A percentile compares a stretch with the other conserved stretches of the same genome.
phyloP scores from a whole-genome alignment of 2,113 vertebrate species.

The Barbus barbus region DNA sequence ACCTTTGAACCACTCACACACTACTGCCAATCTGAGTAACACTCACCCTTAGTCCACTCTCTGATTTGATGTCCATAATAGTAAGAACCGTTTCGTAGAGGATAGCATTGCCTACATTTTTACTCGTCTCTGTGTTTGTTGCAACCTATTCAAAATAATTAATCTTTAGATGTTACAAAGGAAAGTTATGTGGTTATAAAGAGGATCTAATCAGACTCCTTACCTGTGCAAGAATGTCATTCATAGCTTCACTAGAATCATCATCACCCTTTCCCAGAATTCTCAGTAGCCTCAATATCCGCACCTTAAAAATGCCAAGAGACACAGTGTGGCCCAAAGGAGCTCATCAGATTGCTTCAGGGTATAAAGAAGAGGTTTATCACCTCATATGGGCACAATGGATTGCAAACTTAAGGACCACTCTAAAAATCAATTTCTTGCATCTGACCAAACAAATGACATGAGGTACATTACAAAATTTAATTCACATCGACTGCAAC shows the following conservation, averaged over 20 bases:
- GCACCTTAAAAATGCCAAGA: constrained; percentile 77
- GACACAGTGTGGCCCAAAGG: neutral
- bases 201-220: constrained; percentile 33
- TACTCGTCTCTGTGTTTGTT: constrained; percentile 99
- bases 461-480: neutral
- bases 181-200: neutral
- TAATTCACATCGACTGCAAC: neutral
- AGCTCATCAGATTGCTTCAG: neutral
- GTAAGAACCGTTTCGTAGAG: constrained; percentile 98
- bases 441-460: neutral
- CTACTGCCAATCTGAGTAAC: neutral
- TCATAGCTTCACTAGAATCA: constrained; percentile 99
- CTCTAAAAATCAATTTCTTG: constrained; percentile 10
- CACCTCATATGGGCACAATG: neutral
- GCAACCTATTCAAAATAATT: constrained; percentile 82
- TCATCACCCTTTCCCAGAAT: constrained; percentile 97
- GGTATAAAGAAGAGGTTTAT: neutral
- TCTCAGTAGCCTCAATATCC: constrained; percentile 96
- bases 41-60: constrained; percentile 96
- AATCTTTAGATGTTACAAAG: neutral
- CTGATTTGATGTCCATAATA: constrained; percentile 99
- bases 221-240: constrained; percentile 99
- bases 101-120: constrained; percentile 99
- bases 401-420: neutral
- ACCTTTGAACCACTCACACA: neutral